These are phyloP conservation scores for Lycocerus yunnanus DNA, from an alignment of 2,888 invertebrate genomes.

Conservation along the genomic window DNA sequence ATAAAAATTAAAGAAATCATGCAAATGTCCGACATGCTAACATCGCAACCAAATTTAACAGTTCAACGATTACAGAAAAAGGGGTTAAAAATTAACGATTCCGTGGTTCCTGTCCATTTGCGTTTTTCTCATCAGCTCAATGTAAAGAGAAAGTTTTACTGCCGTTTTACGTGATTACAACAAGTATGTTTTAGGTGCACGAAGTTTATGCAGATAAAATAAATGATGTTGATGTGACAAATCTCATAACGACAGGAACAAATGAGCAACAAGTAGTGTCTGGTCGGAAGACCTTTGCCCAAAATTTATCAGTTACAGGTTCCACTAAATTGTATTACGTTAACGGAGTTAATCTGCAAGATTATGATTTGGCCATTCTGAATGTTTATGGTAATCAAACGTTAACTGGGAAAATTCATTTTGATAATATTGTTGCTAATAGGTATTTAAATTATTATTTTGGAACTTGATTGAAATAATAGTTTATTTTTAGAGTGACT, in stretches of 20 bases:
- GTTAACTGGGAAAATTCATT: constrained; percentile 53
- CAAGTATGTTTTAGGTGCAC: constrained; percentile 36
- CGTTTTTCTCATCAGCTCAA: constrained; percentile 48
- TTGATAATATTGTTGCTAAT: constrained; percentile 47
- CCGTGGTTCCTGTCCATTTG: constrained; percentile 49
- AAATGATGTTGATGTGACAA: constrained; percentile 54
- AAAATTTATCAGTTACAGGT: constrained; percentile 54
- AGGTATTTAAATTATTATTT: constrained; percentile 37
- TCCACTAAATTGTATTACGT: constrained; percentile 54
- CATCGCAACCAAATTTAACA: constrained; percentile 40
- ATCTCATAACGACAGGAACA: constrained; percentile 53
- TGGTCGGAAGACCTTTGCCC: constrained; percentile 57
- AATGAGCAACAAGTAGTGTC: constrained; percentile 55
- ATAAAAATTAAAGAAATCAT: constrained; percentile 56
- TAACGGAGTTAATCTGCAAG: constrained; percentile 56
- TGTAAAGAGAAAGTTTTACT: constrained; percentile 39
- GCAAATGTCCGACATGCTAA: constrained; percentile 47
- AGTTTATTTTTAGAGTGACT: constrained; percentile 15
- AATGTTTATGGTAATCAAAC: constrained; percentile 55
- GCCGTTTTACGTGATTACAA: not conserved
- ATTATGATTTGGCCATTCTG: constrained; percentile 53
- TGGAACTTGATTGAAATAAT: not conserved
- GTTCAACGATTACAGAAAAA: constrained; percentile 46
- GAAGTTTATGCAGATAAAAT: constrained; percentile 54
- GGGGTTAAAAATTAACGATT: constrained; percentile 49